A percentile compares a stretch with the other conserved stretches of the same genome.
Evolutionary conservation across 2,888 invertebrate genomes (phyloP).

Genomic region (Unio pictorum): DNA sequence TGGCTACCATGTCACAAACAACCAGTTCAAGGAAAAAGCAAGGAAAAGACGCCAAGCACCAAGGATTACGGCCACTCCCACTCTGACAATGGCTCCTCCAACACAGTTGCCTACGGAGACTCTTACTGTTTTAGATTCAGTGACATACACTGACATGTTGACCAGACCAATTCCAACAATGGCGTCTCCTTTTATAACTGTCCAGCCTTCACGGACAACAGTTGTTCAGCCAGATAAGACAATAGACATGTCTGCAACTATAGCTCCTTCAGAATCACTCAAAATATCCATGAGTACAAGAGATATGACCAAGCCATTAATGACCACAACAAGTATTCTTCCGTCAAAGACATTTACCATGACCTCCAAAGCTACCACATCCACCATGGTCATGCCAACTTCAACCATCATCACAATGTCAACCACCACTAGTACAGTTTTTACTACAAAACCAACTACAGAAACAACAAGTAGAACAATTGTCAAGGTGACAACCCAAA

Average conservation of each 20-base stretch:
- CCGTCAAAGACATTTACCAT: constrained; percentile 36
- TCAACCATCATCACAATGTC: constrained; percentile 12
- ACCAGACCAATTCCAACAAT: constrained; percentile 66
- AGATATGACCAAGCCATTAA: constrained; percentile 13
- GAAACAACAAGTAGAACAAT: constrained; percentile 1
- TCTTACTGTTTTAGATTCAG: constrained; percentile 24
- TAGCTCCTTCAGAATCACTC: constrained; percentile 30
- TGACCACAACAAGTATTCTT: constrained; percentile 22
- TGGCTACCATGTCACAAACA: constrained; percentile 80
- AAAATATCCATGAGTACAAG: constrained; percentile 14
- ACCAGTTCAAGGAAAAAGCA: constrained; percentile 65
- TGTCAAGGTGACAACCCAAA: constrained; percentile 1
- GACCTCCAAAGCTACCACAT: constrained; percentile 25
- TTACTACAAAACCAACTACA: constrained; percentile 6
- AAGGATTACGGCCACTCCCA: constrained; percentile 57
- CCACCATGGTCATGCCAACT: constrained; percentile 17
- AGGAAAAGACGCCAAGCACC: constrained; percentile 70
- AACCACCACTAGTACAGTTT: constrained; percentile 8
- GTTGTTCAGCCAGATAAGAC: constrained; percentile 34
- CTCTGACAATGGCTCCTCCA: constrained; percentile 57
- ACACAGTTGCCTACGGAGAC: constrained; percentile 51
- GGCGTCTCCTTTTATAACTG: constrained; percentile 66
- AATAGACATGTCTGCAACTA: constrained; percentile 17
- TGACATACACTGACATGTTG: constrained; percentile 45
- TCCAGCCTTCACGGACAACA: constrained; percentile 48